Conservation (phyloP, 2,888 invertebrate species). For the Andrena bucephala region DNA sequence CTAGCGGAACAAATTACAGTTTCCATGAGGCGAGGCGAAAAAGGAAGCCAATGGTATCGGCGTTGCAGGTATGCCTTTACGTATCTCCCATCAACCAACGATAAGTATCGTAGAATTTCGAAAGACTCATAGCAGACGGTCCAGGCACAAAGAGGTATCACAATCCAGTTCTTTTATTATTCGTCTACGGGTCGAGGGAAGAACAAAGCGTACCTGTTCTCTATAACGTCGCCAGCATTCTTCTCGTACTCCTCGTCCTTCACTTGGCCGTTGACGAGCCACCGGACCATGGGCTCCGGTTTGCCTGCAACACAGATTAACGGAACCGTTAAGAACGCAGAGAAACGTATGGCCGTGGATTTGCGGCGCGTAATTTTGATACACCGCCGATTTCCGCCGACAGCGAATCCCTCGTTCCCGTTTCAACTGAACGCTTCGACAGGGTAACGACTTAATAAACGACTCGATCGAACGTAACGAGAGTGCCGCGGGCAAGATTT, state of each 20-base stretch:
- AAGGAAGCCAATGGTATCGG: neutral
- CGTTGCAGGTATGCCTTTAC: neutral
- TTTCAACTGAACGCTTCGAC: neutral
- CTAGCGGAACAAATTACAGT: constrained; percentile 58
- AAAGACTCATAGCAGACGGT: neutral
- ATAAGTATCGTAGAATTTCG: neutral
- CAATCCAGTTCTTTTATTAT: neutral
- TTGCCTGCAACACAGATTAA: constrained; percentile 86
- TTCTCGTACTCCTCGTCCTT: constrained; percentile 93
- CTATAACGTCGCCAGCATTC: constrained; percentile 94
- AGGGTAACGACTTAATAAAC: constrained; percentile 11
- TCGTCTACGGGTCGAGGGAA: too few species aligned
- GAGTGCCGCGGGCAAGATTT: constrained; percentile 17
- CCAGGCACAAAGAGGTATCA: neutral
- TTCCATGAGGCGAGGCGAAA: neutral
- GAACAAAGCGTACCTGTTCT: constrained; percentile 88
- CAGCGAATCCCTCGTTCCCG: neutral
- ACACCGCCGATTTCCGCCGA: neutral
- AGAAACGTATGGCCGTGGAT: neutral
- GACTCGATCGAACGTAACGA: constrained; percentile 18
- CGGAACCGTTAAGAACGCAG: constrained; percentile 10
- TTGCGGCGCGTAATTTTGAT: constrained; percentile 27
- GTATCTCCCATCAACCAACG: neutral
- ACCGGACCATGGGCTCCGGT: constrained; percentile 93
- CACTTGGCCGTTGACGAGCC: constrained; percentile 92